These are phyloP conservation scores for Ciconia nigra DNA, from an alignment of 2,797 vertebrate species.

Conservation along the genomic window DNA sequence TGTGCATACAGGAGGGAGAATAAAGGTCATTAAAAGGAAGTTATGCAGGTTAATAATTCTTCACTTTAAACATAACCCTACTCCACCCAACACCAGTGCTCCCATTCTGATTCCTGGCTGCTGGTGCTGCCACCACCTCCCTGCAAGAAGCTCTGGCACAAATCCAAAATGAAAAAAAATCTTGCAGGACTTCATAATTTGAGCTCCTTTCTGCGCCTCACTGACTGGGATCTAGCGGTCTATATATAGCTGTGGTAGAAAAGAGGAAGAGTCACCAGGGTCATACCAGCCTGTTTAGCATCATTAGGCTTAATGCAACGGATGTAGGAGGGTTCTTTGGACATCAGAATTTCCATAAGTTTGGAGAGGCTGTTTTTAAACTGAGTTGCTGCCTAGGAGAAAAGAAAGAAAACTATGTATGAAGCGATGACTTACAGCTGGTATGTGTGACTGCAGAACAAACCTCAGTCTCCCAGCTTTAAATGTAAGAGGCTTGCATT, in stretches of 20 bases:
- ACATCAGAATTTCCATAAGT: conserved; percentile 98
- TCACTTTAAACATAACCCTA: neutral
- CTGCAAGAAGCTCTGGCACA: neutral
- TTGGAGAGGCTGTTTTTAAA: conserved; percentile 96
- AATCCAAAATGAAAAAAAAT: neutral
- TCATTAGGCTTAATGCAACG: conserved; percentile 99
- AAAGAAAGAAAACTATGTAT: neutral
- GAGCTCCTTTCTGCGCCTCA: neutral
- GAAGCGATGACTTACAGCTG: neutral
- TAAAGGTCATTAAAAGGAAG: neutral
- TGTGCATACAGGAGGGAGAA: neutral
- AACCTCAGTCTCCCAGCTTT: neutral
- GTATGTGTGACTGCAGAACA: neutral
- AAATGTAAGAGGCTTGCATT: neutral
- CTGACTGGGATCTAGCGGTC: neutral
- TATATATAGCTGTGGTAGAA: neutral
- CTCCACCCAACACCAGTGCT: neutral
- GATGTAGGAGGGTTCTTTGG: conserved; percentile 96
- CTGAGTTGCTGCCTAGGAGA: conserved; percentile 90
- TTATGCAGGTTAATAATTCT: neutral
- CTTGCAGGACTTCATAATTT: neutral
- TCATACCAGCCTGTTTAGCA: conserved; percentile 91
- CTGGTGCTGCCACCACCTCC: neutral
- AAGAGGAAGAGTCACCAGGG: neutral
- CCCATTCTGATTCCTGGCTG: neutral